Evolutionary conservation across 2,113 vertebrate genomes (phyloP).

Genomic region (Myotis davidii): DNA sequence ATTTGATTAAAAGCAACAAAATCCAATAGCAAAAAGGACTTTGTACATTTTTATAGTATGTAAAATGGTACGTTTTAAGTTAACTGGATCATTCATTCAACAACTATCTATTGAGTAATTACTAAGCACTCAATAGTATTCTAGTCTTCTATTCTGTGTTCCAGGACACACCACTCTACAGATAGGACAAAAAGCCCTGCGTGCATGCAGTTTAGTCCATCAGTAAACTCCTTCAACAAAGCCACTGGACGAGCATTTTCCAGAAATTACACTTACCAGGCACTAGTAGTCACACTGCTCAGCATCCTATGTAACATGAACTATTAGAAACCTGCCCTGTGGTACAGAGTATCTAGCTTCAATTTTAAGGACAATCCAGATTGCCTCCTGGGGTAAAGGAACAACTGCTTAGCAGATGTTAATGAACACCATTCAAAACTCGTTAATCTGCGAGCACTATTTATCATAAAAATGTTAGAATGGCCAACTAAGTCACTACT

Average conservation of each 20-base stretch:
- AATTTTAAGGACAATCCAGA: slow-evolving; percentile 17
- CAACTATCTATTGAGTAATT: slow-evolving; percentile 43
- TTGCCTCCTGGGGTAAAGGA: background rate
- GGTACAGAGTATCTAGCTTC: background rate
- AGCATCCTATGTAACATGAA: background rate
- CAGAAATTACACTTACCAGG: background rate
- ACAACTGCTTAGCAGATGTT: background rate
- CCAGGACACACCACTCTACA: background rate
- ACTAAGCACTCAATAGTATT: background rate
- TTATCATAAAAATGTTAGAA: background rate
- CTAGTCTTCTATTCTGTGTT: background rate
- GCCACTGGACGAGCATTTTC: background rate
- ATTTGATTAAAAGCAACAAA: slow-evolving; percentile 41
- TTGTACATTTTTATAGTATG: slow-evolving; percentile 36
- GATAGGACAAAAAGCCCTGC: background rate
- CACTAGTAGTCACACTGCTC: background rate
- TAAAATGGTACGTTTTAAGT: background rate
- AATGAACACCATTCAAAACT: background rate
- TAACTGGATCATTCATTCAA: background rate
- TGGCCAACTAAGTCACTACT: background rate
- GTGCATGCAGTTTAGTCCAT: background rate
- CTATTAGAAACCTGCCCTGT: background rate
- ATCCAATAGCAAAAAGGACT: slow-evolving; percentile 1
- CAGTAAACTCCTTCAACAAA: background rate
- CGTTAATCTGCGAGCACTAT: background rate